phyloP scores from a whole-genome alignment of 2,113 vertebrate genomes.

The Phalacrocorax carbo region DNA sequence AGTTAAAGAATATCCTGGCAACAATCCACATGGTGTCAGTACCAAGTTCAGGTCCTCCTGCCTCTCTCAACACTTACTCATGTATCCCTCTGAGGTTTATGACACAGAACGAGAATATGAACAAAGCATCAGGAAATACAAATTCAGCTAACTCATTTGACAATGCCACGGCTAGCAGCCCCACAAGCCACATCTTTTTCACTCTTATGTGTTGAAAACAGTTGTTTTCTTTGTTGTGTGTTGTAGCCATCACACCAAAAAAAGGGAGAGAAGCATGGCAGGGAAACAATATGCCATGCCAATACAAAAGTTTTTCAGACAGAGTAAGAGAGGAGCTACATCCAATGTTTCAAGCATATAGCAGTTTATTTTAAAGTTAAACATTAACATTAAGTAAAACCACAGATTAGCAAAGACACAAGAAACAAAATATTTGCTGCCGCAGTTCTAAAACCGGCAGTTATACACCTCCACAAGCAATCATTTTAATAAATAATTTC shows the following conservation, averaged over 20 bases:
- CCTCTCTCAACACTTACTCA: conserved; percentile 34
- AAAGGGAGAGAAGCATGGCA: accelerated
- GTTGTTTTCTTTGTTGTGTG: not conserved
- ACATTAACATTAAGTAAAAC: conserved; percentile 35
- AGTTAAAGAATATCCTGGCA: conserved; percentile 40
- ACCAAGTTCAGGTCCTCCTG: not conserved
- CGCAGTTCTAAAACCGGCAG: not conserved
- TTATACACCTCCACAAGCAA: not conserved
- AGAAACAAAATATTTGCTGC: not conserved
- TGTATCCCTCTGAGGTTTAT: not conserved
- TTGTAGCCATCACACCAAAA: not conserved
- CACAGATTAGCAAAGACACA: not conserved
- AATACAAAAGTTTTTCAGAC: not conserved
- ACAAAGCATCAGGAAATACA: not conserved
- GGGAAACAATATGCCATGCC: not conserved
- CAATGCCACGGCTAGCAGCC: not conserved
- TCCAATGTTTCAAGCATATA: not conserved
- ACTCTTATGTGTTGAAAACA: accelerated
- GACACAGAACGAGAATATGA: not conserved
- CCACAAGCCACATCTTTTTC: not conserved
- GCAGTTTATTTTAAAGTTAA: conserved; percentile 52
- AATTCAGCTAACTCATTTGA: not conserved
- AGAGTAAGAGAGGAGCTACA: not conserved
- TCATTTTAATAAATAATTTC: not conserved
- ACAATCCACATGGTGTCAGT: not conserved